Evolutionary conservation across 2,113 vertebrate genomes (phyloP).

Genomic region (Ophiodon elongatus): DNA sequence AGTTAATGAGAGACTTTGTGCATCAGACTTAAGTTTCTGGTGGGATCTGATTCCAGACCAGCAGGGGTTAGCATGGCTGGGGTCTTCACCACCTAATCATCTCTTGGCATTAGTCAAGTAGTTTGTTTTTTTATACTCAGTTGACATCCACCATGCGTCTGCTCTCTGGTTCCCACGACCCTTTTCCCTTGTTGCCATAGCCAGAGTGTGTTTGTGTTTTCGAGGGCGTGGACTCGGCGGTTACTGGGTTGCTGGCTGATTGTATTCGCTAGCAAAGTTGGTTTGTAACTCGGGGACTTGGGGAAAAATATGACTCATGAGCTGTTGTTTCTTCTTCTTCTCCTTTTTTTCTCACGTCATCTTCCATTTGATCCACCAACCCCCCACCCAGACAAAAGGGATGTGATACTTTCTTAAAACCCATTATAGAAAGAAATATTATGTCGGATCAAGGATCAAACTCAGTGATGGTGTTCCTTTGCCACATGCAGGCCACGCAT

Average conservation of each 20-base stretch:
- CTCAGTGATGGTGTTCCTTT: not conserved
- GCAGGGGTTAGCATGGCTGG: slow-evolving; percentile 30
- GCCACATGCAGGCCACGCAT: not conserved
- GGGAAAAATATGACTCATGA: slow-evolving; percentile 62
- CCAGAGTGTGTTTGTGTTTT: slow-evolving; percentile 62
- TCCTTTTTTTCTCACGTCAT: slow-evolving; percentile 46
- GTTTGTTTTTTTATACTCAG: slow-evolving; percentile 12
- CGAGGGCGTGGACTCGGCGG: slow-evolving; percentile 63
- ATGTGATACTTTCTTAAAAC: slow-evolving; percentile 38
- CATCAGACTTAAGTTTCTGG: slow-evolving; percentile 6
- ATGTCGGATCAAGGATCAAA: slow-evolving; percentile 10
- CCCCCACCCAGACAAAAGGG: slow-evolving; percentile 18
- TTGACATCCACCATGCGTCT: slow-evolving; percentile 25
- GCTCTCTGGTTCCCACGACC: slow-evolving; percentile 62
- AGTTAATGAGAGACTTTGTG: slow-evolving; percentile 33
- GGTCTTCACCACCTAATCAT: slow-evolving; percentile 36
- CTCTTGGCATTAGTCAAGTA: slow-evolving; percentile 37
- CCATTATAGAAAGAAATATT: slow-evolving; percentile 12
- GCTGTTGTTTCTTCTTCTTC: slow-evolving; percentile 39
- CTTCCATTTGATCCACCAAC: slow-evolving; percentile 59
- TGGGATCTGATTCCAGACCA: slow-evolving; percentile 48
- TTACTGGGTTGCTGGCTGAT: slow-evolving; percentile 63
- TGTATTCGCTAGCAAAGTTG: slow-evolving; percentile 62
- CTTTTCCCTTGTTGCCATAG: slow-evolving; percentile 48
- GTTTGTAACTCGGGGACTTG: slow-evolving; percentile 50